Percentiles rank a stretch among this genome's conserved stretches.
Evolutionary conservation across 2,797 vertebrate genomes (phyloP).

Genomic region (Chelon labrosus): DNA sequence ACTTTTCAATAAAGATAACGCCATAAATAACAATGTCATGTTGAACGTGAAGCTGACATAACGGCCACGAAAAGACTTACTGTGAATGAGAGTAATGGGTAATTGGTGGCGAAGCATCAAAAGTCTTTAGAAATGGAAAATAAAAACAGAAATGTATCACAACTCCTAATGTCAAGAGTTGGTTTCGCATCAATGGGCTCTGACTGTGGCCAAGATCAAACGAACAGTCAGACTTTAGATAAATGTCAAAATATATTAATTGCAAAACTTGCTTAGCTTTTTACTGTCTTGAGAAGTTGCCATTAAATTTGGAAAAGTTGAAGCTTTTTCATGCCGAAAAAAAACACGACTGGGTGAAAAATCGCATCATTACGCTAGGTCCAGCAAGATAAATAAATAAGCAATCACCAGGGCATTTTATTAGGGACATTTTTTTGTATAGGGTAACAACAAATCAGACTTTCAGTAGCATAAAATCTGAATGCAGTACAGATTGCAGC

Average conservation of each 20-base stretch:
- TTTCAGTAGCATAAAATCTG: neutral
- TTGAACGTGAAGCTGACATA: slow-evolving; percentile 20
- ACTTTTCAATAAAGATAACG: slow-evolving; percentile 24
- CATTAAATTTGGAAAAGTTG: neutral
- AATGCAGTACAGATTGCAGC: neutral
- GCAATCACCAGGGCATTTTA: too few relatives aligned
- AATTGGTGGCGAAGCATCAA: neutral
- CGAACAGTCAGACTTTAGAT: neutral
- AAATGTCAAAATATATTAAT: neutral
- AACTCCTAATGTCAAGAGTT: too few relatives aligned
- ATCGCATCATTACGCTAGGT: neutral
- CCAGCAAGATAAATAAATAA: too few relatives aligned
- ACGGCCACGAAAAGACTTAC: slow-evolving; percentile 8
- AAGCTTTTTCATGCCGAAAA: slow-evolving; percentile 8
- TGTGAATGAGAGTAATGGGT: slow-evolving; percentile 1
- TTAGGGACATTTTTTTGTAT: too few relatives aligned
- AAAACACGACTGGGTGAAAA: neutral
- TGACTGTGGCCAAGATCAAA: neutral
- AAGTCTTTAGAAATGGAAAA: neutral
- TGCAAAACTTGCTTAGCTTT: neutral
- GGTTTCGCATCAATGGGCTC: neutral
- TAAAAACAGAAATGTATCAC: neutral
- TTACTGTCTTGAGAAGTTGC: neutral
- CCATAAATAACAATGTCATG: slow-evolving; percentile 32
- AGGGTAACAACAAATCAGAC: neutral